A percentile compares a stretch with the other conserved stretches of the same genome.
Evolutionary conservation across 1,140 invertebrate genomes (phyloP).

Genomic region (Aphaenogaster ashmeadi): DNA sequence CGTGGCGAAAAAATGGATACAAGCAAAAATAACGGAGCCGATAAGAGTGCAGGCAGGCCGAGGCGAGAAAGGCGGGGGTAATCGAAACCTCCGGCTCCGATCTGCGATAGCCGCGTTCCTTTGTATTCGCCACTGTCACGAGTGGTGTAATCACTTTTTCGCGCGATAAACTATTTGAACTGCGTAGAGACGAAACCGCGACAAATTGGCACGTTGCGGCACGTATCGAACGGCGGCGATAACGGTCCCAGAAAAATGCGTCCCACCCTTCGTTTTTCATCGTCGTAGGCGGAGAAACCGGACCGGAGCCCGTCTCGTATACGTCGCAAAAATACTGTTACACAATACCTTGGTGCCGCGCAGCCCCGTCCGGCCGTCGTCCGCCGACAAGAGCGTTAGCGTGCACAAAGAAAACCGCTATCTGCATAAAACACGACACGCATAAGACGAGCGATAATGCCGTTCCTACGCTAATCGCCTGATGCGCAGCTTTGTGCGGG

Average conservation of each 20-base stretch:
- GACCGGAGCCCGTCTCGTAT: not conserved
- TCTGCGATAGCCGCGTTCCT: constrained; percentile 58
- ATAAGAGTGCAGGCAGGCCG: constrained; percentile 3
- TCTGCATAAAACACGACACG: constrained; percentile 41
- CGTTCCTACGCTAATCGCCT: constrained; percentile 36
- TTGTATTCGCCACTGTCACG: constrained; percentile 60
- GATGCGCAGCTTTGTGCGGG: constrained; percentile 39
- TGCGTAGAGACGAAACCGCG: constrained; percentile 56
- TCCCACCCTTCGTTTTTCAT: not conserved
- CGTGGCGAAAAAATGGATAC: constrained; percentile 34
- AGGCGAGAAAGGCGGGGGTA: not conserved
- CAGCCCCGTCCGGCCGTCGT: not conserved
- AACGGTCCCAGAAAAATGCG: not conserved
- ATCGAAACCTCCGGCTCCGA: constrained; percentile 55
- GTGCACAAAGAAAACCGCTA: constrained; percentile 43
- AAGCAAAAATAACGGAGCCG: constrained; percentile 27
- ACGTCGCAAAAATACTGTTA: constrained; percentile 34
- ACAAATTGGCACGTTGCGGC: constrained; percentile 46
- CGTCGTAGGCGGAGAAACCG: constrained; percentile 31
- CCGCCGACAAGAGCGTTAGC: constrained; percentile 10
- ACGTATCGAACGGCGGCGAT: constrained; percentile 27
- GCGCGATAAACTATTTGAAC: constrained; percentile 65
- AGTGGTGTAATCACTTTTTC: constrained; percentile 51
- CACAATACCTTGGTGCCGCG: constrained; percentile 15
- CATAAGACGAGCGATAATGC: constrained; percentile 47